phyloP scores from a whole-genome alignment of 2,113 vertebrate species.

The Rhinichthys klamathensis region DNA sequence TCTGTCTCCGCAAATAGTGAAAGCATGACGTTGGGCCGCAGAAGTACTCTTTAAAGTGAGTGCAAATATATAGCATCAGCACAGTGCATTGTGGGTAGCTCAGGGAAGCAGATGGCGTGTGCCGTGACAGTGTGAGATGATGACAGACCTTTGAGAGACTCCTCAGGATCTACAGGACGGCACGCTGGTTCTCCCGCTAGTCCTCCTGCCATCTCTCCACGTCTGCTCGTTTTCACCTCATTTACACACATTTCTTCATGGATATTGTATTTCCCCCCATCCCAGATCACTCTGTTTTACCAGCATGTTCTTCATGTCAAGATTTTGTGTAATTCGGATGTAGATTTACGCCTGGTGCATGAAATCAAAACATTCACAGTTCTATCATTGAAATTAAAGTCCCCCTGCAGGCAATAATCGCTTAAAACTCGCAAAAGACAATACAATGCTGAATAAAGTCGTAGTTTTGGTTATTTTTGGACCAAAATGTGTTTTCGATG shows the following conservation, averaged over 20 bases:
- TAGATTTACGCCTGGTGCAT: background rate
- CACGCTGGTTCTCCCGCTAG: background rate
- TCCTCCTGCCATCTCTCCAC: background rate
- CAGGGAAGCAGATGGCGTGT: constrained; percentile 1
- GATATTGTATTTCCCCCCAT: background rate
- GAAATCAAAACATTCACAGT: background rate
- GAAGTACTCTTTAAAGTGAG: background rate
- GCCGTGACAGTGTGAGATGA: constrained; percentile 12
- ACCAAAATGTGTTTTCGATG: too few species aligned
- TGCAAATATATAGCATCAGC: background rate
- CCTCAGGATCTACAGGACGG: too few species aligned
- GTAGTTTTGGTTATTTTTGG: too few species aligned
- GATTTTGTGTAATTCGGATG: background rate
- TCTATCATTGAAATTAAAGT: background rate
- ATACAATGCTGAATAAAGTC: too few species aligned
- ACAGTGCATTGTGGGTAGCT: constrained; percentile 13
- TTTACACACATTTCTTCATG: constrained; percentile 4
- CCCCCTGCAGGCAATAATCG: too few species aligned
- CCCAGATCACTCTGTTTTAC: background rate
- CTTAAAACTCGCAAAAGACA: too few species aligned
- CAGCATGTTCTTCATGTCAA: background rate
- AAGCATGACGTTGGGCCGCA: background rate
- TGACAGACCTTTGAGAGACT: constrained; percentile 29
- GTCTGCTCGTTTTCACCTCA: constrained; percentile 22
- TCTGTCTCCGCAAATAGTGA: background rate